These are phyloP conservation scores for Scolopax rusticola DNA, from an alignment of 2,797 vertebrate genomes.

Conservation along the genomic window DNA sequence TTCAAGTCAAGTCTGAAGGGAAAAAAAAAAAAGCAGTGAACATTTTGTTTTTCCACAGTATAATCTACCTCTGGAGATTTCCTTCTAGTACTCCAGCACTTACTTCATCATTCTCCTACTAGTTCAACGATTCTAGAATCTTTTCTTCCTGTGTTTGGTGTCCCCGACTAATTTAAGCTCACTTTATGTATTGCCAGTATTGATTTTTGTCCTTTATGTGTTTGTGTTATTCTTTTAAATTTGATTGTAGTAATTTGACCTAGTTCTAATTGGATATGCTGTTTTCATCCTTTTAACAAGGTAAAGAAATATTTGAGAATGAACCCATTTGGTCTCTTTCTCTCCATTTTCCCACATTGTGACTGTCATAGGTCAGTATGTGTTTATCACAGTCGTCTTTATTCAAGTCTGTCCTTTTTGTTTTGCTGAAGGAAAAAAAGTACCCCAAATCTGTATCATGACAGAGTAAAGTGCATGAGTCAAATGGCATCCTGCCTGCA, in stretches of 20 bases:
- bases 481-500: not conserved
- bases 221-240: not conserved
- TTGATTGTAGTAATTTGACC: not conserved
- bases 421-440: not conserved
- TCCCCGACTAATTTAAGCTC: not conserved
- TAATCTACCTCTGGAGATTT: not conserved
- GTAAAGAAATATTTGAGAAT: not conserved
- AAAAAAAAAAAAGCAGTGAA: not conserved
- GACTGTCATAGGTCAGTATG: not conserved
- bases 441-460: not conserved
- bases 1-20: not conserved
- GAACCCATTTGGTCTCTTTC: not conserved
- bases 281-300: not conserved
- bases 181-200: not conserved
- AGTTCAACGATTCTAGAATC: not conserved
- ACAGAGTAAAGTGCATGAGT: not conserved
- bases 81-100: not conserved
- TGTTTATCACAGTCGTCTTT: not conserved
- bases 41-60: not conserved
- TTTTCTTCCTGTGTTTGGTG: not conserved
- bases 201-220: not conserved
- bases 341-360: not conserved
- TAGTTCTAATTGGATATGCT: not conserved
- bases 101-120: not conserved
- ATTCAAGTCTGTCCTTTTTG: not conserved